A percentile compares a stretch with the other conserved stretches of the same genome.
phyloP scores from a whole-genome alignment of 1,140 invertebrate genomes.

The Ips nitidus region DNA sequence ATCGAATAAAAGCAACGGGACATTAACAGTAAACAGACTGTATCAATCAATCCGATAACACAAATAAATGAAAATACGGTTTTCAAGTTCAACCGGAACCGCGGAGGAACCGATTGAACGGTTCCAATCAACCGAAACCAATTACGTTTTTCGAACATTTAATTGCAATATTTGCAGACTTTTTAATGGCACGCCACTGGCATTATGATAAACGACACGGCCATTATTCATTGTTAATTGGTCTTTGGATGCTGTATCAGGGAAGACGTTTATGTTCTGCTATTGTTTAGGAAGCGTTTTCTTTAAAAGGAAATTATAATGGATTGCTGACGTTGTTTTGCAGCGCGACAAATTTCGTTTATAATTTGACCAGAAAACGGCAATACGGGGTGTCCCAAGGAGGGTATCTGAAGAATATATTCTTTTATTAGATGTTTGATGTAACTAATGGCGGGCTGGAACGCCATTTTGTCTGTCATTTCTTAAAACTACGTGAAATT shows the following conservation, averaged over 20 bases:
- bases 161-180: background rate
- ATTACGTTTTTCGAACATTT: background rate
- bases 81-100: background rate
- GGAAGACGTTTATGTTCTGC: conserved; percentile 33
- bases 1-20: too few species aligned
- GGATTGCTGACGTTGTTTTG: too few species aligned
- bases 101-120: background rate
- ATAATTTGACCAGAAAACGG: too few species aligned
- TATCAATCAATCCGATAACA: background rate
- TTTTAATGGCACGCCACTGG: background rate
- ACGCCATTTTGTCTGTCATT: too few species aligned
- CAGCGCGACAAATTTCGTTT: too few species aligned
- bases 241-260: conserved; percentile 29
- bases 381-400: too few species aligned
- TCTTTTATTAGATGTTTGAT: too few species aligned
- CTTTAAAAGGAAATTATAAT: background rate
- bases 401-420: too few species aligned
- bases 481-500: too few species aligned
- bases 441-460: too few species aligned
- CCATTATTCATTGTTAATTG: conserved; percentile 34
- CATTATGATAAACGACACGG: conserved; percentile 26
- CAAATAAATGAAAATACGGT: background rate
- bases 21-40: too few species aligned
- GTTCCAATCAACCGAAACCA: background rate
- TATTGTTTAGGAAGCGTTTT: conserved; percentile 29